Evolutionary conservation across 2,113 vertebrate species (phyloP).

Genomic region (Piaya cayana): DNA sequence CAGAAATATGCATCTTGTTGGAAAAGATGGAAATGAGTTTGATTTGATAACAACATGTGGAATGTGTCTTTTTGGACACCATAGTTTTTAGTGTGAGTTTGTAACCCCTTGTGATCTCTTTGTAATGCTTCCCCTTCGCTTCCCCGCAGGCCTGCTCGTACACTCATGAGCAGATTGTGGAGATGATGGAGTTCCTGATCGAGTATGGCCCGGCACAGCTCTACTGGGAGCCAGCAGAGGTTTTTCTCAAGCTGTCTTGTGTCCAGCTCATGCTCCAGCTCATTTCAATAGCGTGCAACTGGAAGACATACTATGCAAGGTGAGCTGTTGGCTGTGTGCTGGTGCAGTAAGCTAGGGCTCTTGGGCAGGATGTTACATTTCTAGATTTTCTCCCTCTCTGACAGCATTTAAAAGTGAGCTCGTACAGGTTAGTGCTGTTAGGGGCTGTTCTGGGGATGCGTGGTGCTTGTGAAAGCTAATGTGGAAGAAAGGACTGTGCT

Average conservation of each 20-base stretch:
- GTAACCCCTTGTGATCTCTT: neutral
- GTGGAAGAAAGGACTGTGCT: neutral
- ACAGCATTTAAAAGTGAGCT: neutral
- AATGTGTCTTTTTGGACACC: neutral
- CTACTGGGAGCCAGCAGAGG: slow-evolving; percentile 97
- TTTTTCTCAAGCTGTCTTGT: slow-evolving; percentile 96
- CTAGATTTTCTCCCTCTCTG: neutral
- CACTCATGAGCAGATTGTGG: slow-evolving; percentile 95
- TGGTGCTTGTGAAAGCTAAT: neutral
- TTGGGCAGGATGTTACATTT: neutral
- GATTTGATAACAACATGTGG: neutral
- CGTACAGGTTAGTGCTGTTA: neutral
- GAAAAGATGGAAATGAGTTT: neutral
- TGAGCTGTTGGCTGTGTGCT: slow-evolving; percentile 52
- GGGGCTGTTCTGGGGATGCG: neutral
- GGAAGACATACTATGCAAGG: slow-evolving; percentile 99
- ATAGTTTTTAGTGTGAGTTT: neutral
- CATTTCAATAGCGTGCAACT: slow-evolving; percentile 96
- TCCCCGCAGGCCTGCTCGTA: slow-evolving; percentile 89
- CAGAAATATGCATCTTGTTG: neutral
- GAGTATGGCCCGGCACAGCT: slow-evolving; percentile 92
- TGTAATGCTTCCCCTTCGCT: neutral
- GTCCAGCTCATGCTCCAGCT: slow-evolving; percentile 96
- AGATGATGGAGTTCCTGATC: slow-evolving; percentile 99
- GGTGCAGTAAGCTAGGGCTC: neutral